Percentiles rank a stretch among this genome's conserved stretches.
Evolutionary conservation across 2,888 invertebrate genomes (phyloP).

Genomic region (Pasiphila rectangulata): DNA sequence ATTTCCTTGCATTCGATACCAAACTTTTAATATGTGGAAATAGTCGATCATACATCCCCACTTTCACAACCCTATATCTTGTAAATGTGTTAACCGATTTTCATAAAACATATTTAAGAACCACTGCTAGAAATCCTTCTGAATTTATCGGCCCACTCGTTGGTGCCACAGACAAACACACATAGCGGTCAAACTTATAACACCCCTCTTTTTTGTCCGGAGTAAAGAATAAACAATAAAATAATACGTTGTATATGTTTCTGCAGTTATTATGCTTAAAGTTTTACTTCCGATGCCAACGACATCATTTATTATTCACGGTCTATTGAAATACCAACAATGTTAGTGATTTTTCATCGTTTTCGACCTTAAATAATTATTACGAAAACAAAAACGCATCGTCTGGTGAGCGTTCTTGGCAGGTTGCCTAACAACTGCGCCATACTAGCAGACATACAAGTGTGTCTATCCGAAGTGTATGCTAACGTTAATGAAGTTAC

Average conservation of each 20-base stretch:
- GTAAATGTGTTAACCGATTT: no score
- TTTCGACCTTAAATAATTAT: constrained; percentile 36
- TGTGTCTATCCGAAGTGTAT: constrained; percentile 38
- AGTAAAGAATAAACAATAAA: constrained; percentile 8
- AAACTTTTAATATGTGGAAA: background rate
- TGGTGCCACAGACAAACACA: no score
- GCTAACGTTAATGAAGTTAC: constrained; percentile 43
- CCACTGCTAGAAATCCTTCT: no score
- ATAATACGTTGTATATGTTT: constrained; percentile 23
- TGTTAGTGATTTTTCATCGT: constrained; percentile 30
- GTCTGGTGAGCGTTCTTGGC: constrained; percentile 49
- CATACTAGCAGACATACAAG: constrained; percentile 28
- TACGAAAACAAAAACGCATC: constrained; percentile 38
- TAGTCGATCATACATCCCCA: no score
- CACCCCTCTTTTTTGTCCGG: no score
- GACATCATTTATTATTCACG: constrained; percentile 37
- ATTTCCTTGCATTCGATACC: no score
- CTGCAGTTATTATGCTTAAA: constrained; percentile 16
- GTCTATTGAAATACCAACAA: constrained; percentile 31
- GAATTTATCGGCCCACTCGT: no score
- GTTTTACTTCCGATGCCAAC: constrained; percentile 34
- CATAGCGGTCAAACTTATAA: no score
- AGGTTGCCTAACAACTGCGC: constrained; percentile 38
- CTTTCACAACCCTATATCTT: no score
- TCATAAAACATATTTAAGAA: no score